Evolutionary conservation across 2,888 invertebrate genomes (phyloP).

Genomic region (Apotomis capreana): DNA sequence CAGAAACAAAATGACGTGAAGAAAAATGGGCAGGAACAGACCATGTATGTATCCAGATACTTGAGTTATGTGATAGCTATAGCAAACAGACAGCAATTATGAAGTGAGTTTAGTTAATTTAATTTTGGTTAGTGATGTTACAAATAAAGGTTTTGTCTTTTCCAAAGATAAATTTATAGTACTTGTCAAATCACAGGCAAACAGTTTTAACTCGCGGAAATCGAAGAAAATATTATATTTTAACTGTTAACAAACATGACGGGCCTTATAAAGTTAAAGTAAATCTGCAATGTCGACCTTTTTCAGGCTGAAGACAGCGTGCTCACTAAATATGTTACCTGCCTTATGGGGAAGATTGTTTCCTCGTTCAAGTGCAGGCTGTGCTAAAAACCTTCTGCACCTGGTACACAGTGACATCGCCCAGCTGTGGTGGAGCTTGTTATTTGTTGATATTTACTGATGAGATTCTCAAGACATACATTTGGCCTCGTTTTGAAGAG

Average conservation of each 20-base stretch:
- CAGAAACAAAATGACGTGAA: too few relatives aligned
- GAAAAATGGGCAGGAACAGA: too few relatives aligned
- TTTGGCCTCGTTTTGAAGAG: background rate
- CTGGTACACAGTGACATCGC: slow-evolving; percentile 2
- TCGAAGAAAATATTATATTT: too few relatives aligned
- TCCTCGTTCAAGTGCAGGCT: background rate
- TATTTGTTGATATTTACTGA: slow-evolving; percentile 4
- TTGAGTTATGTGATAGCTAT: background rate
- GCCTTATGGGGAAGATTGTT: slow-evolving; percentile 11
- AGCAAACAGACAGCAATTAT: too few relatives aligned
- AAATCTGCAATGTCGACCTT: background rate
- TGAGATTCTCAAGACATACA: background rate
- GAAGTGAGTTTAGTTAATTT: too few relatives aligned
- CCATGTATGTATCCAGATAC: too few relatives aligned
- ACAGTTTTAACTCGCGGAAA: too few relatives aligned
- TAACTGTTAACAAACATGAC: too few relatives aligned
- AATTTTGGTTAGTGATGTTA: too few relatives aligned
- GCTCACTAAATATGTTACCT: background rate
- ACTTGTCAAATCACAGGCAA: too few relatives aligned
- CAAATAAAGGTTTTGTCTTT: too few relatives aligned
- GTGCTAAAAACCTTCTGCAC: background rate
- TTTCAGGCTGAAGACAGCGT: slow-evolving; percentile 13
- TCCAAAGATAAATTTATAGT: too few relatives aligned
- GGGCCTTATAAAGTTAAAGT: background rate
- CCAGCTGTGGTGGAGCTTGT: slow-evolving; percentile 9